Evolutionary conservation across 2,888 invertebrate genomes (phyloP), one percentile per base, ranked within the genome.

Genomic region (Scotopteryx bipunctaria): DNA sequence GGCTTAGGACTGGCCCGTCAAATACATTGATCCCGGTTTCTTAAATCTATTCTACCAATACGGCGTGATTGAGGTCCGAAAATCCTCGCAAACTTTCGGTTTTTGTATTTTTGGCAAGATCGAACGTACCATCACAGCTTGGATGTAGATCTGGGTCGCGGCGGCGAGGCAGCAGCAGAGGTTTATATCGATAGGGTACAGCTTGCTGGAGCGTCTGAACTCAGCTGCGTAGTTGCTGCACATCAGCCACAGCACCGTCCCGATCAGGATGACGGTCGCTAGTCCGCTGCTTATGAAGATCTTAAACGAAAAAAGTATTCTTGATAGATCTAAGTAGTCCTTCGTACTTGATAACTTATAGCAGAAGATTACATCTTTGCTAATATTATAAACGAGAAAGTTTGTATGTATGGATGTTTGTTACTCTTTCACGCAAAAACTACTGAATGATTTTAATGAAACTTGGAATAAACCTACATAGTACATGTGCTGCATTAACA

Each of bases 41-140:
- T n/a, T n/a, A n/a, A n/a, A n/a, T n/a, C n/a, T n/a, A n/a, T n/a
- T n/a, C n/a, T n/a, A n/a, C n/a, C n/a, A n/a, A n/a, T n/a, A n/a
- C n/a, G n/a, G n/a, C n/a, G n/a, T n/a, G n/a, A n/a, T n/a, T n/a
- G n/a, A n/a, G n/a, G n/a, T n/a, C n/a, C n/a, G n/a, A n/a, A n/a
- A n/a, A n/a, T n/a, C n/a, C n/a, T n/a, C n/a, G n/a, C n/a, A n/a
- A n/a, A n/a, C n/a, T n/a, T n/a, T n/a, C n/a, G n/a, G n/a, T n/a
- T n/a, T n/a, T n/a, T n/a, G n/a, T n/a, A n/a, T n/a, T n/a, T n/a
- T n/a, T n/a, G n/a, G n/a, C n/a, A n/a, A n/a, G n/a, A n/a, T n/a
- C n/a, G n/a, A n/a, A 61, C 87, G 86, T 76, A 94, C 94, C 88
- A 93, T 92, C 55, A 93, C 91, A 53, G 94, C 94, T 53, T 94